phyloP scores from a whole-genome alignment of 1,140 invertebrate species.

The Drosophila orosa region DNA sequence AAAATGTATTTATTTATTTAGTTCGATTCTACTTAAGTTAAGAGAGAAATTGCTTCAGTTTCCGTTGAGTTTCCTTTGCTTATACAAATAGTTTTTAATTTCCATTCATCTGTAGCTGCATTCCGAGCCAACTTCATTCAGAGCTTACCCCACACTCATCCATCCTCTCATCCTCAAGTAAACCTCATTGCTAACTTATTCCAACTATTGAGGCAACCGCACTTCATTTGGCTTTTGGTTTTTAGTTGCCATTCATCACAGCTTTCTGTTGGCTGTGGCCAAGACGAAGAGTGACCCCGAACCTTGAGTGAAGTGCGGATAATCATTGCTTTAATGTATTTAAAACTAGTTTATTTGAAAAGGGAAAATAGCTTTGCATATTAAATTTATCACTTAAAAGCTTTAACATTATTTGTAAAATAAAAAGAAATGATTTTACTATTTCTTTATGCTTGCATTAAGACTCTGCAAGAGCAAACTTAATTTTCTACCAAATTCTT shows the following conservation, averaged over 20 bases:
- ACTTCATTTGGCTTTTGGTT: conserved; percentile 43
- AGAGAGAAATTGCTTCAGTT: conserved; percentile 11
- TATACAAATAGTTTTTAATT: conserved; percentile 15
- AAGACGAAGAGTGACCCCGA: conserved; percentile 4
- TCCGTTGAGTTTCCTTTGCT: not conserved
- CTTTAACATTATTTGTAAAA: not conserved
- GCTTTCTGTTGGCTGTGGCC: conserved; percentile 10
- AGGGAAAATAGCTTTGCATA: not conserved
- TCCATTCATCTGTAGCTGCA: not conserved
- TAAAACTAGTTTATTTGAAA: not conserved
- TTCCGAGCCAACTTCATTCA: conserved; percentile 5
- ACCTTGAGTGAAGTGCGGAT: not conserved
- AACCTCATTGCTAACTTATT: conserved; percentile 38
- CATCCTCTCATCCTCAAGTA: not conserved
- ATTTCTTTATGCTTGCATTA: not conserved
- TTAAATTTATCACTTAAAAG: conserved; percentile 1
- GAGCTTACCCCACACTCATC: conserved; percentile 1
- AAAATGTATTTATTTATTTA: conserved; percentile 13
- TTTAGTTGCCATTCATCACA: conserved; percentile 19
- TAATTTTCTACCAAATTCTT: not conserved
- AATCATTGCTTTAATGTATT: conserved; percentile 12
- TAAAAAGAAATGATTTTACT: not conserved
- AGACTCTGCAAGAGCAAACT: not conserved
- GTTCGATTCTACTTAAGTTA: conserved; percentile 11
- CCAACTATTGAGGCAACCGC: conserved; percentile 29